Conservation (phyloP, 2,113 vertebrate species). For the Crypturellus undulatus region DNA sequence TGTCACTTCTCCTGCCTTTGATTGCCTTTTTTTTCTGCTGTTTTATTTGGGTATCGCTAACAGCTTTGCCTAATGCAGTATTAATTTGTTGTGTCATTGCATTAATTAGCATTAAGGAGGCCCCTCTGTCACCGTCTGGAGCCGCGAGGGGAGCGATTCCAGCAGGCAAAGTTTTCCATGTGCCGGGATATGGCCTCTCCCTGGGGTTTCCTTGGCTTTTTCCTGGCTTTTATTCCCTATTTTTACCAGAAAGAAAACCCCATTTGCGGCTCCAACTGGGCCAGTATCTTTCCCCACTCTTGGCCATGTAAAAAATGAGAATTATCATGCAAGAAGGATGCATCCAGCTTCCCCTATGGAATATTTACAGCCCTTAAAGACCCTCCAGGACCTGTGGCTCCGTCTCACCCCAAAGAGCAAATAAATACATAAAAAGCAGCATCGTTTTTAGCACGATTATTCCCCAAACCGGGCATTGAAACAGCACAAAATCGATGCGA, state of each 20-base stretch:
- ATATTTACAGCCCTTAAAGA: not conserved
- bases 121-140: constrained; percentile 70
- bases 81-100: constrained; percentile 75
- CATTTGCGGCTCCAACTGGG: too few species aligned
- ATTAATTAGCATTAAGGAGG: constrained; percentile 79
- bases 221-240: too few species aligned
- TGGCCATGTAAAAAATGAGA: not conserved
- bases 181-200: too few species aligned
- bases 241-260: too few species aligned
- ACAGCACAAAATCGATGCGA: constrained; percentile 34
- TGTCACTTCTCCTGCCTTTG: not conserved
- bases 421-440: not conserved
- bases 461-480: not conserved
- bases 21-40: constrained; percentile 38
- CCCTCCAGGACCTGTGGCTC: not conserved
- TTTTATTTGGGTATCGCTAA: constrained; percentile 73
- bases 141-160: constrained; percentile 47
- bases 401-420: not conserved
- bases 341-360: not conserved
- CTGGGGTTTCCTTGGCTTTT: too few species aligned
- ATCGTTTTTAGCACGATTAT: not conserved
- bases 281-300: not conserved
- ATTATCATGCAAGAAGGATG: not conserved
- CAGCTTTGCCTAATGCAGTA: constrained; percentile 67
- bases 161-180: not conserved